Conservation (phyloP, 2,888 invertebrate species). For the Caradrina kadenii region DNA sequence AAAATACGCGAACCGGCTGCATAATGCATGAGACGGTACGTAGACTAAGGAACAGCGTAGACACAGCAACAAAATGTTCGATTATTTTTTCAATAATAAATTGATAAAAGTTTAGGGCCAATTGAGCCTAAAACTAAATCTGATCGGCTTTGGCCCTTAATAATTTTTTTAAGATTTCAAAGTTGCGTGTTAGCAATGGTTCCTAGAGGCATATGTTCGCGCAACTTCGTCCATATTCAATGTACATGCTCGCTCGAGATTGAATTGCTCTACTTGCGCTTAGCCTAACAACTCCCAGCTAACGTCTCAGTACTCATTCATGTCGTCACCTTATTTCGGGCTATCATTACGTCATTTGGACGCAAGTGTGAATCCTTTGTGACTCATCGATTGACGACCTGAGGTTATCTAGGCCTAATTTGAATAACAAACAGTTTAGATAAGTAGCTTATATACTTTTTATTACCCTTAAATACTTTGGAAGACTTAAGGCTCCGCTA, state of each 20-base stretch:
- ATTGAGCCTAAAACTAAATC: too few species aligned
- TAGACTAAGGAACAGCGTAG: conserved; percentile 11
- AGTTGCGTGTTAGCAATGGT: background rate
- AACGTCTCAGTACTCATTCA: conserved; percentile 53
- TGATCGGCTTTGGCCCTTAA: background rate
- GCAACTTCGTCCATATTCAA: background rate
- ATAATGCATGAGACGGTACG: conserved; percentile 58
- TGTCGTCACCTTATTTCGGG: conserved; percentile 59
- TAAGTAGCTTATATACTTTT: conserved; percentile 26
- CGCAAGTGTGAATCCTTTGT: conserved; percentile 47
- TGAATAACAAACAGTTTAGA: conserved; percentile 37
- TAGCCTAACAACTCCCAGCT: conserved; percentile 23
- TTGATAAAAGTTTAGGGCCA: too few species aligned
- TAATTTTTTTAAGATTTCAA: background rate
- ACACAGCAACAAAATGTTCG: background rate
- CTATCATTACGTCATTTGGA: conserved; percentile 59
- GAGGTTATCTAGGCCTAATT: conserved; percentile 47
- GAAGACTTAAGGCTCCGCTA: conserved; percentile 14
- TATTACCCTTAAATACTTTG: background rate
- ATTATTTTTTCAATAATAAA: background rate
- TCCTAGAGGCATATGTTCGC: background rate
- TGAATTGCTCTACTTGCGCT: background rate
- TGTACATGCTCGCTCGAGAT: background rate
- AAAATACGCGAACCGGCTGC: conserved; percentile 60
- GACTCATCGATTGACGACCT: conserved; percentile 47